phyloP scores from a whole-genome alignment of 2,888 invertebrate species.

The Drosophila mimica region DNA sequence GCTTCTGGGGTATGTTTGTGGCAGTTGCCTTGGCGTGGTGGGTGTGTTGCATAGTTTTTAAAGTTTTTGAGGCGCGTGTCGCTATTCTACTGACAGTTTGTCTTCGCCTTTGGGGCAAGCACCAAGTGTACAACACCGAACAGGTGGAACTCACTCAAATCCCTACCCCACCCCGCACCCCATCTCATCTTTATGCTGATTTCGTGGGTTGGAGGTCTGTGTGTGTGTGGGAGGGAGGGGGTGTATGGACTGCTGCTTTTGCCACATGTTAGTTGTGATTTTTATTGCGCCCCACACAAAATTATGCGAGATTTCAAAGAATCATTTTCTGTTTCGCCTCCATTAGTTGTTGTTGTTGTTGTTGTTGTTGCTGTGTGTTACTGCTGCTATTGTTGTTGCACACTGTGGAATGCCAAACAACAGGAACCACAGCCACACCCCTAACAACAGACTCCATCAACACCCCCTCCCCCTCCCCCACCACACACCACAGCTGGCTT shows the following conservation, averaged over 20 bases:
- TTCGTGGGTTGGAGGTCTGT: background rate
- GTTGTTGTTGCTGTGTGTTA: background rate
- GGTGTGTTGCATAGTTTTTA: conserved; percentile 56
- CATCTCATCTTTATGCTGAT: background rate
- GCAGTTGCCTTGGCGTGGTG: background rate
- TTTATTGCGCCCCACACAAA: conserved; percentile 67
- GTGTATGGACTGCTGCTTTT: background rate
- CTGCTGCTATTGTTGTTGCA: conserved; percentile 10
- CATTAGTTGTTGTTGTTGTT: conserved; percentile 7
- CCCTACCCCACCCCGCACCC: background rate
- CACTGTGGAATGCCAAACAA: conserved; percentile 36
- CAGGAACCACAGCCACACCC: conserved; percentile 17
- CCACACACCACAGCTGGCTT: background rate
- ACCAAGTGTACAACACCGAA: conserved; percentile 13
- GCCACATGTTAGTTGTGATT: conserved; percentile 75
- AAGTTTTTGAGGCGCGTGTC: conserved; percentile 45
- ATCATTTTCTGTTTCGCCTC: conserved; percentile 38
- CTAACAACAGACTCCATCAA: background rate
- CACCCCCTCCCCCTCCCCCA: background rate
- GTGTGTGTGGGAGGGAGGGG: background rate
- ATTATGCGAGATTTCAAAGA: conserved; percentile 75
- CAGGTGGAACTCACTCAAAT: conserved; percentile 7
- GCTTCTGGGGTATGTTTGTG: background rate
- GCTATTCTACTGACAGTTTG: conserved; percentile 15
- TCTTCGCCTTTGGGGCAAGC: conserved; percentile 8